Evolutionary conservation across 1,140 invertebrate genomes (phyloP).

Genomic region (Cotesia glomerata): DNA sequence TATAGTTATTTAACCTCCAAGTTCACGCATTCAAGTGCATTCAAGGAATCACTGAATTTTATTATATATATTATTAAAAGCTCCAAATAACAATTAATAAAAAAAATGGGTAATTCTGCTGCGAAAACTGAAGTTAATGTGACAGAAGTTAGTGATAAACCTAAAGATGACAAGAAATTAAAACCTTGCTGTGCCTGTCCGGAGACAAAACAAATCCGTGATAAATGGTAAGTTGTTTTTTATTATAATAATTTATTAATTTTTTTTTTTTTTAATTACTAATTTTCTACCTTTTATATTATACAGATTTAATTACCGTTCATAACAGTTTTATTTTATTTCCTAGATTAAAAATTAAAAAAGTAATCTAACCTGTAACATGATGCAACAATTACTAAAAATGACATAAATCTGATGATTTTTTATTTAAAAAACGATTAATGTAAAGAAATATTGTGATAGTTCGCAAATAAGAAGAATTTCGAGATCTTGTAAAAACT

Average conservation of each 20-base stretch:
- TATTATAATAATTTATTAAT: constrained; percentile 16
- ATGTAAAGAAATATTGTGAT: too few relatives aligned
- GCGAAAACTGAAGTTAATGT: constrained; percentile 45
- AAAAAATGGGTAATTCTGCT: constrained; percentile 48
- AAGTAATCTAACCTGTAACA: too few relatives aligned
- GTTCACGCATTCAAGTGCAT: too few relatives aligned
- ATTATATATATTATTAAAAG: too few relatives aligned
- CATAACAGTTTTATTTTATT: neutral
- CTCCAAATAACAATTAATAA: too few relatives aligned
- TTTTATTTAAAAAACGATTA: too few relatives aligned
- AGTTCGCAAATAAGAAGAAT: too few relatives aligned
- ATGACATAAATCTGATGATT: too few relatives aligned
- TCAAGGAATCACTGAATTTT: too few relatives aligned
- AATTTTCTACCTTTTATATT: neutral
- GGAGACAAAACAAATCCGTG: constrained; percentile 90
- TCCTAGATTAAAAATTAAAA: too few relatives aligned
- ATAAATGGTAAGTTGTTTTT: constrained; percentile 80
- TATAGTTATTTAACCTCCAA: too few relatives aligned
- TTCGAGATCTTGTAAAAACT: too few relatives aligned
- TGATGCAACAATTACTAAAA: neutral
- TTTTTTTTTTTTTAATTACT: neutral
- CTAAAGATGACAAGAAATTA: constrained; percentile 71
- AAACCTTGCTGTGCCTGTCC: constrained; percentile 98
- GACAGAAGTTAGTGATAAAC: constrained; percentile 38
- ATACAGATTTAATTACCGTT: neutral